Percentiles rank a stretch among this genome's conserved stretches.
These are phyloP conservation scores for Cotesia typhae DNA, from an alignment of 1,140 invertebrate species.

Conservation along the genomic window DNA sequence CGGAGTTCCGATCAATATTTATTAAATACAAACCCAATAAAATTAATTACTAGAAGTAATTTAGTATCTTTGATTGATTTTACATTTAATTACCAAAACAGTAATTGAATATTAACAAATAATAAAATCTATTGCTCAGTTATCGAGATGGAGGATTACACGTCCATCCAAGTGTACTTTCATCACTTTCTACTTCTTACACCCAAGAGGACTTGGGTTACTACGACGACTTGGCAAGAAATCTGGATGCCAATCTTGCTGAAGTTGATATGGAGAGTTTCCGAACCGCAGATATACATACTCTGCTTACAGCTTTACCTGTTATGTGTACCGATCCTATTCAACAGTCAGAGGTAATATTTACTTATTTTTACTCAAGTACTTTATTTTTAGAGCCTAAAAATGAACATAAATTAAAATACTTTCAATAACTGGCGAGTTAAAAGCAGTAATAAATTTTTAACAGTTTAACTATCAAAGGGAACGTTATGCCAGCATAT, in stretches of 20 bases:
- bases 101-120: neutral
- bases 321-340: constrained; percentile 72
- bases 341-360: constrained; percentile 62
- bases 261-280: constrained; percentile 96
- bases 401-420: constrained; percentile 27
- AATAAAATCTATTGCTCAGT: constrained; percentile 52
- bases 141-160: constrained; percentile 79
- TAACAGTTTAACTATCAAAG: constrained; percentile 75
- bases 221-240: constrained; percentile 86
- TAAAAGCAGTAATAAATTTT: constrained; percentile 34
- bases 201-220: constrained; percentile 78
- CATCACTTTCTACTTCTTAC: constrained; percentile 81
- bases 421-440: too few relatives aligned
- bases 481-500: constrained; percentile 83
- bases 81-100: constrained; percentile 1
- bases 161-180: constrained; percentile 81
- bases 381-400: neutral
- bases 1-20: too few relatives aligned
- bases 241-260: constrained; percentile 90
- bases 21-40: too few relatives aligned
- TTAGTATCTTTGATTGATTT: neutral
- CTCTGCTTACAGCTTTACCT: constrained; percentile 80
- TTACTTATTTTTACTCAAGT: constrained; percentile 18
- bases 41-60: too few relatives aligned
- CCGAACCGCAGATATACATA: constrained; percentile 89